phyloP scores from a whole-genome alignment of 2,888 invertebrate genomes.

The Cheilosia scutellata region DNA sequence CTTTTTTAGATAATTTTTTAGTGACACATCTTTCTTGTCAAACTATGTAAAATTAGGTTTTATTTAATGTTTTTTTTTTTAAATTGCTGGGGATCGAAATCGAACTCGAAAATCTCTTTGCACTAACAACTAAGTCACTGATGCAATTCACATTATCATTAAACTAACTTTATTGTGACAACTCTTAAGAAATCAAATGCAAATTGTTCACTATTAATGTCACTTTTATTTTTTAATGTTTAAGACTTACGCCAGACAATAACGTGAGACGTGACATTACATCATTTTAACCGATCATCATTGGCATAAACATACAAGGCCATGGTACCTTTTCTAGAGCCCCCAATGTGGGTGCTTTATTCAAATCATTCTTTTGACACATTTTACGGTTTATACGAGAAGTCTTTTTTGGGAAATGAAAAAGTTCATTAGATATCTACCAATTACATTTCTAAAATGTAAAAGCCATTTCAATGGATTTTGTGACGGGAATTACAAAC shows the following conservation, averaged over 20 bases:
- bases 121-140: too few relatives aligned
- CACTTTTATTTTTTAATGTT: neutral
- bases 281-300: neutral
- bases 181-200: neutral
- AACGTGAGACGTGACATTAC: neutral
- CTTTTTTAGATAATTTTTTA: too few relatives aligned
- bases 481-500: conserved; percentile 24
- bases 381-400: too few relatives aligned
- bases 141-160: too few relatives aligned
- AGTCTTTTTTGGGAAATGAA: neutral
- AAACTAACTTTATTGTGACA: too few relatives aligned
- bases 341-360: neutral
- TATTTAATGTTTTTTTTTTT: too few relatives aligned
- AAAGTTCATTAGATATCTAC: neutral
- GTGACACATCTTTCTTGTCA: too few relatives aligned
- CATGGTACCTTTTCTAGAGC: neutral
- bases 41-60: too few relatives aligned
- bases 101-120: too few relatives aligned
- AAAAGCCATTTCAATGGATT: neutral
- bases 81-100: too few relatives aligned
- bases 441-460: neutral
- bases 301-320: neutral
- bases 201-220: too few relatives aligned
- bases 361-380: too few relatives aligned
- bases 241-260: neutral